Evolutionary conservation across 2,113 vertebrate genomes (phyloP).

Genomic region (Leptocoma aspasia): DNA sequence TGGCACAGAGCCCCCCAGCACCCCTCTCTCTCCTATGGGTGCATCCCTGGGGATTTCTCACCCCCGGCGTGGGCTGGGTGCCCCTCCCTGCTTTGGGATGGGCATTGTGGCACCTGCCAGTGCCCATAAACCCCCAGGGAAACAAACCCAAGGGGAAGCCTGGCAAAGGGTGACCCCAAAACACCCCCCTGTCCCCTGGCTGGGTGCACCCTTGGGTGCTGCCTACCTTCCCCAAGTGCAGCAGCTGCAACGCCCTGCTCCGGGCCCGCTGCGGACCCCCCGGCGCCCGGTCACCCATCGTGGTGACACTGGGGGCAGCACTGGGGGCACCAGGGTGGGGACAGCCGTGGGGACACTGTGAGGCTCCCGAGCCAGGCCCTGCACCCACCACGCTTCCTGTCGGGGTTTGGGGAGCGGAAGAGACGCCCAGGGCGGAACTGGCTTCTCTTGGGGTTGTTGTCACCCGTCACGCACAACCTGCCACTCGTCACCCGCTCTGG

Average conservation of each 20-base stretch:
- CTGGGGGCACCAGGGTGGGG: not conserved
- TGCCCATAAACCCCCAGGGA: not conserved
- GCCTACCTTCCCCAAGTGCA: conserved; percentile 46
- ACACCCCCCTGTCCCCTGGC: rapidly evolving
- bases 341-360: not conserved
- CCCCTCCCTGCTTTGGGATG: rapidly evolving
- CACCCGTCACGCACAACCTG: not conserved
- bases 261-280: not conserved
- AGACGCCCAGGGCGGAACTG: not conserved
- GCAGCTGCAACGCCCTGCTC: not conserved
- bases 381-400: not conserved
- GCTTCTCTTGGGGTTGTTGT: not conserved
- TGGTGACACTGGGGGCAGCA: rapidly evolving
- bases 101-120: rapidly evolving
- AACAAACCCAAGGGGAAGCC: rapidly evolving
- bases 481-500: rapidly evolving
- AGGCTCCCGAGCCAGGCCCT: not conserved
- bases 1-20: rapidly evolving
- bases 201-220: not conserved
- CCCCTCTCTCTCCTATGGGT: no score
- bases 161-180: not conserved
- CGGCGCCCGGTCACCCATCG: not conserved
- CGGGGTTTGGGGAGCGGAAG: not conserved
- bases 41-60: not conserved
- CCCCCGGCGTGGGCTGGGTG: rapidly evolving